Evolutionary conservation across 2,888 invertebrate species (phyloP), one percentile per base, ranked within the genome.

Genomic region (Dryococelus australis): DNA sequence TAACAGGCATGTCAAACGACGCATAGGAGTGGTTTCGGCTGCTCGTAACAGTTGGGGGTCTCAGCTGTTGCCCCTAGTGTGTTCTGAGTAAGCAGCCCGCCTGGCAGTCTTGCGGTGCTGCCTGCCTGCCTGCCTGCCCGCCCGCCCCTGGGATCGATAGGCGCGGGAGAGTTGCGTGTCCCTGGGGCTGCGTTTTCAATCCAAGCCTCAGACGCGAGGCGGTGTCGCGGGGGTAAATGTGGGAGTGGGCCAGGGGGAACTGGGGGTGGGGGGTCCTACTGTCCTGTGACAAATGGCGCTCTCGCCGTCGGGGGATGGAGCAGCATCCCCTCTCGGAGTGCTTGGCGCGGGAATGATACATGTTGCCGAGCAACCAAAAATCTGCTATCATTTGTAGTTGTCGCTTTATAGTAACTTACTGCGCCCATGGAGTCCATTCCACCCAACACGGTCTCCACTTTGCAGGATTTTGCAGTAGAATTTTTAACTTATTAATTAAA

Each of bases 161-260:
- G 65, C 65, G 65, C 47, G 16, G 47, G 47, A n/a, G 24, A 65
- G 65, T 65, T n/a, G 65, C 65, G 24, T 65, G 10, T 65, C 65
- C 65, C 65, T n/a, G 65, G 65, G 65, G 65, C 65, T 65, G 65
- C 24, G 65, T 65, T 65, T 65, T 65, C 65, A 65, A 65, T 65
- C 65, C 65, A 24, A 65, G 65, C 20, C 65, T 65, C 65, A 3
- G 65, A 10, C 65, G 65, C 20, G 65, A 5, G n/a, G 20, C 10
- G 20, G 20, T n/a, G 20, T 65, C 65, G 65, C 65, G 65, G 65
- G 65, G 65, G 24, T 65, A 65, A 65, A n/a, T 65, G 65, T n/a
- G 8, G 65, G 65, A n/a, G 47, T 8, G 47, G 47, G 2, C 47
- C 47, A 16, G 47, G 47, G 47, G 47, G 8, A 13, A 47, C 8